These are phyloP conservation scores for Exaiptasia diaphana DNA, from an alignment of 64 coral and sea anemone species.

Conservation along the genomic window DNA sequence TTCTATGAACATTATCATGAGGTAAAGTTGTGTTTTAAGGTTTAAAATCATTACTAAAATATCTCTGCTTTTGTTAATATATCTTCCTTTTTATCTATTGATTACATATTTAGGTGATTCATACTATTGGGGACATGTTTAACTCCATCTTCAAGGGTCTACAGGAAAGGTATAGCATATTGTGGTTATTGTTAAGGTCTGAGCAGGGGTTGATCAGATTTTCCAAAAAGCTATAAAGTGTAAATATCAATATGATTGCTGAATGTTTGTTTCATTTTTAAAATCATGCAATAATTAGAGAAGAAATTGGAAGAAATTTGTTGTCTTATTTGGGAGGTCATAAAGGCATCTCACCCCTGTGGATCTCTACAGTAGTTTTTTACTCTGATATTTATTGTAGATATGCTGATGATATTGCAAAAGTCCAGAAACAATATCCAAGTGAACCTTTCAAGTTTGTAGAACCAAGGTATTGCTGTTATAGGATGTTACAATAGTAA, in stretches of 20 bases:
- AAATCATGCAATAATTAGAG: too few relatives aligned
- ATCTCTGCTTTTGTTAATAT: too few relatives aligned
- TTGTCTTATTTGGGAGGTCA: too few relatives aligned
- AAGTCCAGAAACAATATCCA: constrained; percentile 83
- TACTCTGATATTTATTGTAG: constrained; percentile 33
- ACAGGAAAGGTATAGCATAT: neutral
- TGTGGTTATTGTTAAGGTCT: neutral
- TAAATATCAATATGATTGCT: too few relatives aligned
- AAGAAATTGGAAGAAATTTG: too few relatives aligned
- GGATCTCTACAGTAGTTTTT: too few relatives aligned
- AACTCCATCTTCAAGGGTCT: constrained; percentile 19
- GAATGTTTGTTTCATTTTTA: too few relatives aligned
- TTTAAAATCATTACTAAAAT: too few relatives aligned
- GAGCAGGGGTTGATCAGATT: too few relatives aligned
- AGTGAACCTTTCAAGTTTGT: constrained; percentile 97
- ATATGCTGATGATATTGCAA: constrained; percentile 80
- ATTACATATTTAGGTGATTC: neutral
- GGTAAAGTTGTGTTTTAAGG: constrained; percentile 55
- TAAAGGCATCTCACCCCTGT: too few relatives aligned
- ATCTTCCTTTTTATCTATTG: too few relatives aligned
- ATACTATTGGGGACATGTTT: constrained; percentile 14
- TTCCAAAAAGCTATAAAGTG: too few relatives aligned
- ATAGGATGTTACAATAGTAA: neutral
- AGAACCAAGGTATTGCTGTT: constrained; percentile 75
- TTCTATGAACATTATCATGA: constrained; percentile 99